Evolutionary conservation across 2,888 invertebrate genomes (phyloP).

Genomic region (Zootermopsis nevadensis): DNA sequence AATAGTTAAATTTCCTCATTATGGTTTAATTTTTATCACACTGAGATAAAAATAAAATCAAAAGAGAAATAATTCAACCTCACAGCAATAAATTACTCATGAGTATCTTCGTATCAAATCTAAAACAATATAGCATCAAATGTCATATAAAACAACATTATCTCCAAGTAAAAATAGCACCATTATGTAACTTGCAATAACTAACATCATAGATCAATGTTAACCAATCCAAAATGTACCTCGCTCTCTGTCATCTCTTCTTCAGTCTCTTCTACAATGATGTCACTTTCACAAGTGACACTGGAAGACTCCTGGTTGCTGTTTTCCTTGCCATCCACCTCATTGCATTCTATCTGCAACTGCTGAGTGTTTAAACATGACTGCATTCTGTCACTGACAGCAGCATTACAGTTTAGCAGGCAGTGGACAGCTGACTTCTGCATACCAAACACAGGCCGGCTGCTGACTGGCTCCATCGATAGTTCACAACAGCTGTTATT

Average conservation of each 20-base stretch:
- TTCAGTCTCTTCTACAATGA: slow-evolving; percentile 53
- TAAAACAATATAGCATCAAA: no score
- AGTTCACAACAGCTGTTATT: slow-evolving; percentile 29
- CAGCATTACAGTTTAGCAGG: slow-evolving; percentile 21
- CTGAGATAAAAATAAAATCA: no score
- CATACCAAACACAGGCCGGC: not conserved
- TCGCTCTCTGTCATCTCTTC: slow-evolving; percentile 51
- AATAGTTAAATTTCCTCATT: no score
- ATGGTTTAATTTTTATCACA: no score
- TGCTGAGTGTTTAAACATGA: not conserved
- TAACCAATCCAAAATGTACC: no score
- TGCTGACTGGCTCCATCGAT: not conserved
- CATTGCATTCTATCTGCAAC: slow-evolving; percentile 11
- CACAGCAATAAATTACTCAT: no score
- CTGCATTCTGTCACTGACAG: not conserved
- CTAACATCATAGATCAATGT: no score
- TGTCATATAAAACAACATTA: no score
- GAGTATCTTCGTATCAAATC: no score
- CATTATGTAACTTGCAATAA: no score
- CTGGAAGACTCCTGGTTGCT: slow-evolving; percentile 48
- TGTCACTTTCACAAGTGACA: slow-evolving; percentile 52
- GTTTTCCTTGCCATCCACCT: slow-evolving; percentile 37
- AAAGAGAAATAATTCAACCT: no score
- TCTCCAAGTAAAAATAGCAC: no score
- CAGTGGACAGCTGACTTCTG: slow-evolving; percentile 4